Evolutionary conservation across 2,888 invertebrate species (phyloP), one percentile per base, ranked within the genome.

Genomic region (Seladonia tumulorum): DNA sequence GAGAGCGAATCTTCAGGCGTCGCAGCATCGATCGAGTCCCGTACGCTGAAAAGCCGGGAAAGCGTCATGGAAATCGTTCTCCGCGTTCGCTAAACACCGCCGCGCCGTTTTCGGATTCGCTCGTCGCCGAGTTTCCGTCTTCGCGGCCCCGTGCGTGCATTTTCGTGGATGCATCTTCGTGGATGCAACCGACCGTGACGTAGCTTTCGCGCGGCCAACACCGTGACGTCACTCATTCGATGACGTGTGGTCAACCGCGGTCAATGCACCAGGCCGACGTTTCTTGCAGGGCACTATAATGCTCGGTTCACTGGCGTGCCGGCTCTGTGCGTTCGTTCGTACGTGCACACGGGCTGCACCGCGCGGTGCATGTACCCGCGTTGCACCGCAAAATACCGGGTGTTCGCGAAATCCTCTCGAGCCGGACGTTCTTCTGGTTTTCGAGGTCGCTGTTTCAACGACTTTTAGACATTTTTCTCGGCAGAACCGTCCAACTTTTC

Each of bases 241-340:
- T 95, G 95, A 95, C 95, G 95, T 93, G 94, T 95, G 95, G 95
- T 95, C 95, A 95, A 94, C 94, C 93, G 94, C 95, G 95, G 95
- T 95, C 95, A 95, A 94, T 95, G 95, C 95, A 95, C 95, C 94
- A 93, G 89, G 90, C 91, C 91, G 91, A 91, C 91, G 89, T 93
- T 94, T 94, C 93, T 93, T 92, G 93, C 93, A 93, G 93, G 92
- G 92, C 92, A 88, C 90, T 91, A 89, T 92, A 91, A 91, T 91
- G 91, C 91, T 90, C 90, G 90, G 91, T 90, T 91, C 92, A 92
- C 91, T 91, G 93, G 90, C 90, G 87, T 80, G 88, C 82, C 29
- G 81, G 76, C 60, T 83, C 90, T 91, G 87, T 89, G 86, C 86
- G 90, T 91, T 89, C 88, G 84, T 91, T 87, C 90, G 87, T 39